Conservation (phyloP, 2,888 invertebrate species). For the Dorcus parallelipipedus region DNA sequence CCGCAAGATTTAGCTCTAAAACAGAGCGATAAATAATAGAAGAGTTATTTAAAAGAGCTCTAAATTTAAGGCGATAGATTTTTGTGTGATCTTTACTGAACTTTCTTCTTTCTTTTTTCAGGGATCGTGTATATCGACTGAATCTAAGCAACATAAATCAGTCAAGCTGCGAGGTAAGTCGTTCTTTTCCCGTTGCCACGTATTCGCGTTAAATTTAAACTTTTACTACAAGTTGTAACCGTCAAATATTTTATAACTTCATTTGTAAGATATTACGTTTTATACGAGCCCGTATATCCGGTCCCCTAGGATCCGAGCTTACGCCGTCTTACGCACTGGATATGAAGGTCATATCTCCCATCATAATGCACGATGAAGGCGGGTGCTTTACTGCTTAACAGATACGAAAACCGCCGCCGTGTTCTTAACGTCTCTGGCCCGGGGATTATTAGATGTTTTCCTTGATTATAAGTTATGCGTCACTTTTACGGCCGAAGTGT, state of each 20-base stretch:
- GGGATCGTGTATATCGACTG: slow-evolving; percentile 78
- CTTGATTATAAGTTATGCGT: slow-evolving; percentile 34
- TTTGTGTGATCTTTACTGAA: neutral
- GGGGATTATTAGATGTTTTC: slow-evolving; percentile 22
- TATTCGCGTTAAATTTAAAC: slow-evolving; percentile 9
- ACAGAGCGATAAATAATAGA: no score
- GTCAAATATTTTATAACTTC: slow-evolving; percentile 26
- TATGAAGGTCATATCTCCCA: slow-evolving; percentile 23
- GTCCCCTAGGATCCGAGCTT: neutral
- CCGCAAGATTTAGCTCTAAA: no score
- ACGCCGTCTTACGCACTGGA: slow-evolving; percentile 19
- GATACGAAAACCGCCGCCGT: slow-evolving; percentile 23
- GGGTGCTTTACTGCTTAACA: slow-evolving; percentile 34
- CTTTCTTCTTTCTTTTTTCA: slow-evolving; percentile 52
- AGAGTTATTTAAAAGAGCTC: no score
- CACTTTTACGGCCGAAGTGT: slow-evolving; percentile 6
- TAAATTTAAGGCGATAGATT: no score
- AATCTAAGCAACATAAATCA: slow-evolving; percentile 84
- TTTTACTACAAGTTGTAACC: slow-evolving; percentile 10
- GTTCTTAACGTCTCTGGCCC: neutral
- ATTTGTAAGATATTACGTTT: slow-evolving; percentile 28
- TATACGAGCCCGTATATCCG: slow-evolving; percentile 4
- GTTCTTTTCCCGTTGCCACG: neutral
- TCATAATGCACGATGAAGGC: slow-evolving; percentile 30
- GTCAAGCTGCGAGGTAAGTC: slow-evolving; percentile 77